Base-by-base conservation (phyloP, 2,113 vertebrate genomes). In the Thinocorus orbignyianus region DNA sequence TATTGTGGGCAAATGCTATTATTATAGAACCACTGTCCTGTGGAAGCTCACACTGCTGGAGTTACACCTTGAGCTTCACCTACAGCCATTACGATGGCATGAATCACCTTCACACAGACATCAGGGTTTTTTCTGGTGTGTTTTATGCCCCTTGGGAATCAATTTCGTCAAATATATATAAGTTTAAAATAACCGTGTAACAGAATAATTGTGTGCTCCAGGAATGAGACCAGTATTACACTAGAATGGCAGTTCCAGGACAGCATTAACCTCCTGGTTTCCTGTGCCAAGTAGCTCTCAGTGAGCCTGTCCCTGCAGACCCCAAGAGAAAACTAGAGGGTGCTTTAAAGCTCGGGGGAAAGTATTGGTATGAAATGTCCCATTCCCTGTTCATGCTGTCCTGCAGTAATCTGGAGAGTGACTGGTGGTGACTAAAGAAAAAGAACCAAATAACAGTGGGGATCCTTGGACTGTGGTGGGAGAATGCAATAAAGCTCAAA, bases 1-100 rank as follows among this genome's bases (percentile, higher is more conserved):
- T 3, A 2, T 26, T 30, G 39, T 1, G 0, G 39, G 10, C 44
- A 61, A 31, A 13, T n/a, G 16, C n/a, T 72, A 13, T 65, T 33
- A 80, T 49, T 16, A 23, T 31, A 66, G 39, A 91, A 37, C 48
- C 62, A 46, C 66, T 58, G 14, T 42, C 25, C 12, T 8, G 11
- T 41, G 28, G 49, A 26, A 76, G 55, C n/a, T 71, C 44, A 30
- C 25, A 42, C 25, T 41, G 9, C 31, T 44, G 41, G 64, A 86
- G 3, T 39, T 42, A 39, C 60, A 55, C 6, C 13, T 55, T 54
- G 52, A 78, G 23, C 23, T 72, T 77, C 52, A n/a, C 17, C 74
- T 66, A 26, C 23, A 61, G 46, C 31, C 31, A 5, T 60, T 84
- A 49, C 13, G 31, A n/a, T 26, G n/a, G 5, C 72, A 33, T 13